These are phyloP conservation scores for Holothuria scabra DNA, from an alignment of 53 echinoderm and acorn worm species.

Conservation along the genomic window DNA sequence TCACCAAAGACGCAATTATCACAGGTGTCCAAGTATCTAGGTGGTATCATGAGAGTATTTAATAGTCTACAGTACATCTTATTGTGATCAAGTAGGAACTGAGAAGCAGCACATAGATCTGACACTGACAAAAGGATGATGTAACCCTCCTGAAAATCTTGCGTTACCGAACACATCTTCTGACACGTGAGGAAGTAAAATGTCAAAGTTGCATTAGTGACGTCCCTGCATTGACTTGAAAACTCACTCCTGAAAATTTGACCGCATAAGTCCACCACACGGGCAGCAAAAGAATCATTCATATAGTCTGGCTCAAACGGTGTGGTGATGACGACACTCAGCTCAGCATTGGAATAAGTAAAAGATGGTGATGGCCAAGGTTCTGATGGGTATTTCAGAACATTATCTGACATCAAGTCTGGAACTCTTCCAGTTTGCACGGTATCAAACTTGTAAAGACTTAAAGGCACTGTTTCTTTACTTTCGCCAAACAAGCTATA, in stretches of 20 bases:
- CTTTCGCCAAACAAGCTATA: conserved; percentile 58
- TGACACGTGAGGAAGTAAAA: conserved; percentile 84
- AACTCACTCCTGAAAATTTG: conserved; percentile 50
- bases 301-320: conserved; percentile 62
- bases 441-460: conserved; percentile 76
- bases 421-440: conserved; percentile 38
- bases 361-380: conserved; percentile 77
- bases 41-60: conserved; percentile 44
- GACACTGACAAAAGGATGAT: conserved; percentile 47
- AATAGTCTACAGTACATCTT: conserved; percentile 48
- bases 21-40: conserved; percentile 54
- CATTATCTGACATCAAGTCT: conserved; percentile 62
- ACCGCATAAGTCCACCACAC: conserved; percentile 62
- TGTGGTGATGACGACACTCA: conserved; percentile 35
- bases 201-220: conserved; percentile 57
- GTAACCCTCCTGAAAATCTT: conserved; percentile 60
- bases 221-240: conserved; percentile 41
- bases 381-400: conserved; percentile 60
- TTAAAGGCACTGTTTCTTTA: conserved; percentile 46
- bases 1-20: conserved; percentile 72
- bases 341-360: conserved; percentile 69
- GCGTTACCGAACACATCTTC: conserved; percentile 60
- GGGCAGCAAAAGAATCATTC: conserved; percentile 49
- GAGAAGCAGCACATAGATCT: conserved; percentile 58
- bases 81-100: conserved; percentile 8